Conservation (phyloP, 92 coral and sea anemone genomes). For the Plumapathes pennacea region DNA sequence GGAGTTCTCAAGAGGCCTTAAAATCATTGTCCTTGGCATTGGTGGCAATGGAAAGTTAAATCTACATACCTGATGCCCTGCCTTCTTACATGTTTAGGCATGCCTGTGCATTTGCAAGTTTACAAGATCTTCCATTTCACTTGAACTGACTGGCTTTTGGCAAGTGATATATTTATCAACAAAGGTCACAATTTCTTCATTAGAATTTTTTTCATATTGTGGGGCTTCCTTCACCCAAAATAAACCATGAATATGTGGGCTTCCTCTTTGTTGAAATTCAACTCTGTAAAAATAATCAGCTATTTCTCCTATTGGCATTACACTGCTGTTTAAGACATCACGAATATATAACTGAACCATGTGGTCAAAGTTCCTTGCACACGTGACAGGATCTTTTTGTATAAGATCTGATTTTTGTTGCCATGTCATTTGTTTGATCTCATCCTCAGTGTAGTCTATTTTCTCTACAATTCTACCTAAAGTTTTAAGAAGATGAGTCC, state of each 20-base stretch:
- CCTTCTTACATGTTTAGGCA: conserved; percentile 47
- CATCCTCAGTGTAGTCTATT: conserved; percentile 44
- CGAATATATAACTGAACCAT: conserved; percentile 52
- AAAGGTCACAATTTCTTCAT: conserved; percentile 26
- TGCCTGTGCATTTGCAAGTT: conserved; percentile 38
- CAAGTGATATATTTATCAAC: conserved; percentile 49
- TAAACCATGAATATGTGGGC: conserved; percentile 60
- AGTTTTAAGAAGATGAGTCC: conserved; percentile 57
- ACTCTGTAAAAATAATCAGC: conserved; percentile 55
- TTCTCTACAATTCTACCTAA: conserved; percentile 48
- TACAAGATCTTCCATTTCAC: conserved; percentile 28
- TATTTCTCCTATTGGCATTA: conserved; percentile 46
- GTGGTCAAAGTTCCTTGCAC: conserved; percentile 70
- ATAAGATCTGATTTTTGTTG: conserved; percentile 60
- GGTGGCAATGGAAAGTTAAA: conserved; percentile 60
- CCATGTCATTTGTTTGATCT: conserved; percentile 54
- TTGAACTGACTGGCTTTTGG: not conserved
- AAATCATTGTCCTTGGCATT: conserved; percentile 42
- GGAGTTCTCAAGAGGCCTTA: conserved; percentile 19
- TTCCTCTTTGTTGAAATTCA: conserved; percentile 69
- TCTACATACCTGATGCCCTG: conserved; percentile 15
- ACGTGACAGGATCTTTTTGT: conserved; percentile 63
- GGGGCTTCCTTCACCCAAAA: conserved; percentile 44
- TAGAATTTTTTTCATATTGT: conserved; percentile 7
- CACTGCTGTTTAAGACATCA: conserved; percentile 39